Evolutionary conservation across 1,140 invertebrate species (phyloP).

Genomic region (Dufourea novaeangliae): DNA sequence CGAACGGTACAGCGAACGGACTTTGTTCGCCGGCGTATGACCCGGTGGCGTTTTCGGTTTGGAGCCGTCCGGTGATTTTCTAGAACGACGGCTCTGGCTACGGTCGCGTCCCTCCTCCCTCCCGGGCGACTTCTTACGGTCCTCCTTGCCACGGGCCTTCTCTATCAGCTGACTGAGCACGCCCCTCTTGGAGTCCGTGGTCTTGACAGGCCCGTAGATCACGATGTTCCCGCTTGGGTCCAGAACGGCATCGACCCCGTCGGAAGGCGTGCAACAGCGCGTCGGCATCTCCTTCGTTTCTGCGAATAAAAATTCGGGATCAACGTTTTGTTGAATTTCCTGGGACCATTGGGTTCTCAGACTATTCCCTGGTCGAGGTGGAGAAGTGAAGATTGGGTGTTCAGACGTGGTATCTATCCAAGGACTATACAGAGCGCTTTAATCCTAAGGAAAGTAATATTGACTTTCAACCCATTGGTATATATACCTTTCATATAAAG

Average conservation of each 20-base stretch:
- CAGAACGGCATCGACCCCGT: conserved; percentile 73
- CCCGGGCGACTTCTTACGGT: conserved; percentile 81
- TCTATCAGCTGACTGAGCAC: conserved; percentile 83
- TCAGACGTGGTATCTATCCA: too few relatives aligned
- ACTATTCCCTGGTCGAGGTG: too few relatives aligned
- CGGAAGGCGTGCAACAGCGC: conserved; percentile 75
- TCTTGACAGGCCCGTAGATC: conserved; percentile 75
- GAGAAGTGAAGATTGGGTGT: too few relatives aligned
- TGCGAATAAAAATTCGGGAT: conserved; percentile 42
- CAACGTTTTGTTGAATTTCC: too few relatives aligned
- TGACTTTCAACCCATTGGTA: not conserved
- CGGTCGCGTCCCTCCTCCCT: conserved; percentile 76
- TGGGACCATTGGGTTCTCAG: too few relatives aligned
- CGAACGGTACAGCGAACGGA: conserved; percentile 76
- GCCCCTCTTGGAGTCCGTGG: conserved; percentile 77
- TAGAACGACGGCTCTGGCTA: conserved; percentile 75
- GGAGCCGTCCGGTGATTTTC: conserved; percentile 79
- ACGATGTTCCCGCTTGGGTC: conserved; percentile 80
- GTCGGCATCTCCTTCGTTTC: conserved; percentile 78
- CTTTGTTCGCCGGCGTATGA: conserved; percentile 75
- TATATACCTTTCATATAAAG: conserved; percentile 79
- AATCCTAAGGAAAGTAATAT: too few relatives aligned
- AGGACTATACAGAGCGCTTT: too few relatives aligned
- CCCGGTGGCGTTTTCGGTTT: conserved; percentile 81
- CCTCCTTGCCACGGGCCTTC: conserved; percentile 82